Percentiles rank a stretch among this genome's conserved stretches.
Evolutionary conservation across 2,888 invertebrate genomes (phyloP).

Genomic region (Apamea anceps): DNA sequence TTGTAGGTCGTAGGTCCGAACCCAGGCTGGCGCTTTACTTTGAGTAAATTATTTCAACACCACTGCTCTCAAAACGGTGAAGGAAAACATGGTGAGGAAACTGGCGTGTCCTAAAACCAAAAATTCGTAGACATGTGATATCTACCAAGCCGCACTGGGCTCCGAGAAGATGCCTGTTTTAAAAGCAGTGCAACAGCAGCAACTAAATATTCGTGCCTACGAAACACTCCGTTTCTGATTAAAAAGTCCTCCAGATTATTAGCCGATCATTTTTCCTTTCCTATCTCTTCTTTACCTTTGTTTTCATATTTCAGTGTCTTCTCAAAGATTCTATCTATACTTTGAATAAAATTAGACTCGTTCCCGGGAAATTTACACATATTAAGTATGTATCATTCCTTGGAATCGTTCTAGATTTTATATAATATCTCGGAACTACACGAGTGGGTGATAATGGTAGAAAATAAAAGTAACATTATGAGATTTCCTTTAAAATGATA

Average conservation of each 20-base stretch:
- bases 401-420: conserved; percentile 34
- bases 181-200: too few species aligned
- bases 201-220: neutral
- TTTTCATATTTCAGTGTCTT: conserved; percentile 42
- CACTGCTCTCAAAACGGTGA: too few species aligned
- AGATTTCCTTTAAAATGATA: neutral
- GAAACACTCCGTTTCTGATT: neutral
- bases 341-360: conserved; percentile 49
- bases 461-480: neutral
- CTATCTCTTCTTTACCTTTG: conserved; percentile 9
- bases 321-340: conserved; percentile 25
- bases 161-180: too few species aligned
- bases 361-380: conserved; percentile 9
- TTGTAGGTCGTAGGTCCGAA: too few species aligned
- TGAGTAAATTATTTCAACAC: too few species aligned
- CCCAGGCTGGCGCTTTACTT: too few species aligned
- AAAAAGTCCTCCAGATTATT: conserved; percentile 5
- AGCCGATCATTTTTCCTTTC: neutral
- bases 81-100: too few species aligned
- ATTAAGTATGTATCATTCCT: conserved; percentile 22
- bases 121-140: too few species aligned
- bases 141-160: too few species aligned
- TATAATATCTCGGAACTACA: neutral
- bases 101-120: too few species aligned
- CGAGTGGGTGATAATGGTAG: conserved; percentile 3